phyloP scores from a whole-genome alignment of 1,140 invertebrate genomes.

The Drosophila oshimai region DNA sequence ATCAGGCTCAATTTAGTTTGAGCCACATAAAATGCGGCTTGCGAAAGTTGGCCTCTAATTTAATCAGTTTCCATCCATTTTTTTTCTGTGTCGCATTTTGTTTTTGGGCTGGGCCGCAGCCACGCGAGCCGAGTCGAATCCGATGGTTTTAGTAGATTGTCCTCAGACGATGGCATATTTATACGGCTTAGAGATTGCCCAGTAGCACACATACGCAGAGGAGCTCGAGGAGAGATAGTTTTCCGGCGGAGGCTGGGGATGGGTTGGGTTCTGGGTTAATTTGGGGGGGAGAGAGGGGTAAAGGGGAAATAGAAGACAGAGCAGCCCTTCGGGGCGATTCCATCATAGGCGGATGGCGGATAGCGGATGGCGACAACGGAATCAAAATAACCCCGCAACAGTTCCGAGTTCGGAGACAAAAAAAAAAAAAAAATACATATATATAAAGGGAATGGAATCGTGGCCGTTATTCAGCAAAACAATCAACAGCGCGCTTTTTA shows the following conservation, averaged over 20 bases:
- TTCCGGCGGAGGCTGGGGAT: constrained; percentile 14
- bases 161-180: constrained; percentile 64
- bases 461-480: constrained; percentile 77
- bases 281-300: background rate
- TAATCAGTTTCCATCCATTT: constrained; percentile 29
- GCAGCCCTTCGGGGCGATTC: constrained; percentile 49
- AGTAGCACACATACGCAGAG: constrained; percentile 71
- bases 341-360: constrained; percentile 48
- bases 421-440: background rate
- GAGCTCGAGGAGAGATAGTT: constrained; percentile 54
- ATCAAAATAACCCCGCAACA: constrained; percentile 53
- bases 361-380: constrained; percentile 50
- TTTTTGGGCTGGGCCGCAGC: constrained; percentile 16
- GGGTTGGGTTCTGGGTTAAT: background rate
- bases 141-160: constrained; percentile 66
- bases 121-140: constrained; percentile 31
- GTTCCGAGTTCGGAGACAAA: too few relatives aligned
- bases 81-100: constrained; percentile 13
- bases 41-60: constrained; percentile 21
- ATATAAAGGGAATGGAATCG: constrained; percentile 17
- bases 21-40: constrained; percentile 11
- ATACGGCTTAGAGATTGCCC: constrained; percentile 69
- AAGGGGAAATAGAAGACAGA: background rate
- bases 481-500: constrained; percentile 80
- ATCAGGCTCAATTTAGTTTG: constrained; percentile 23